phyloP scores from a whole-genome alignment of 2,888 invertebrate species.

The Rhogogaster chlorosoma region DNA sequence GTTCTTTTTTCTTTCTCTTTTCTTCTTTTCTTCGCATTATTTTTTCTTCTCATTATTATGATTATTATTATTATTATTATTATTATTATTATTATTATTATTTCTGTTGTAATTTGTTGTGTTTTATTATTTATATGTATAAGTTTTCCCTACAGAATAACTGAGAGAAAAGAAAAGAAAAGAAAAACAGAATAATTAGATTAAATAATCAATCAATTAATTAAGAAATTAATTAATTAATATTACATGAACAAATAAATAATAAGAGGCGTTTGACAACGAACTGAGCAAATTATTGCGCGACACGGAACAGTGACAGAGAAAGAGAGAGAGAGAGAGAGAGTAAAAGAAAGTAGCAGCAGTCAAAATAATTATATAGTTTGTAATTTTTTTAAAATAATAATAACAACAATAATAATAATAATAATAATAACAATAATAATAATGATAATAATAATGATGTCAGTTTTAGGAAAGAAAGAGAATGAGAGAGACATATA shows the following conservation, averaged over 20 bases:
- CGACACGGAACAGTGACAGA: background rate
- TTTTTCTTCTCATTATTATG: background rate
- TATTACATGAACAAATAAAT: background rate
- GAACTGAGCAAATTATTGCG: background rate
- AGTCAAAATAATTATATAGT: slow-evolving; percentile 6
- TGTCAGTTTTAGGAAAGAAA: background rate
- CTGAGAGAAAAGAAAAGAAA: background rate
- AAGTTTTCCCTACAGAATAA: too few relatives aligned
- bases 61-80: background rate
- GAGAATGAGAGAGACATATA: background rate
- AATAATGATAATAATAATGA: background rate
- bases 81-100: background rate
- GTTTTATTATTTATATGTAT: too few relatives aligned
- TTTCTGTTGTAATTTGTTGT: too few relatives aligned
- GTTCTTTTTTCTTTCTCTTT: background rate
- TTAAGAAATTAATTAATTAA: background rate
- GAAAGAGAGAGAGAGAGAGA: background rate
- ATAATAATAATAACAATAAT: background rate
- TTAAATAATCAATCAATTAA: background rate
- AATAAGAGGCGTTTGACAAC: background rate
- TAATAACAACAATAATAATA: background rate
- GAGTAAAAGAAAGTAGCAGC: background rate
- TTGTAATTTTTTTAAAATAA: background rate
- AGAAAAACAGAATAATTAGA: background rate
- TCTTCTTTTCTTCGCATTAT: background rate